Base-by-base conservation (phyloP, 2,888 invertebrate genomes). In the Heliothis peltigera region DNA sequence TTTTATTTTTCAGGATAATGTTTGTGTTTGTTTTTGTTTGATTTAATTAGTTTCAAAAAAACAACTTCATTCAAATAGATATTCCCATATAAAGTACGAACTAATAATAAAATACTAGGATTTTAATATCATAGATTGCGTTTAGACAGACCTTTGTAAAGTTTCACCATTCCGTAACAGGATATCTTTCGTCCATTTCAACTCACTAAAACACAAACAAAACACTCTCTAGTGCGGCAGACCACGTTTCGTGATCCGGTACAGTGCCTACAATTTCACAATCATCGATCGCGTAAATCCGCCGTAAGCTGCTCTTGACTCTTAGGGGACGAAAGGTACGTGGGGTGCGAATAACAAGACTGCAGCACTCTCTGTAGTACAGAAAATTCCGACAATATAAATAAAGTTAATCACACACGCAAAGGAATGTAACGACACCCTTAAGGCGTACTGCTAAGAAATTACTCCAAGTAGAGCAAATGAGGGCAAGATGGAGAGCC, bases 251-350 rank as follows among this genome's bases (percentile, higher is more conserved):
- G 65, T 67, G 81, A 82, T 81, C 75, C 74, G 70, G 55, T 76
- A 79, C 84, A 85, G 82, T 79, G 81, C 75, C 67, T 78, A 77
- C 77, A 79, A 76, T 85, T 84, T 80, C 81, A 76, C 84, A 86
- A 85, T 85, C 87, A 91, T 92, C 89, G 91, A 88, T 89, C 89
- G 83, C 83, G 84, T 85, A 90, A 92, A 91, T 87, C 90, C 86
- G 86, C 86, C 90, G 87, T 90, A 90, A 88, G 88, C 83, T 82
- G 84, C 86, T 87, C 87, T 88, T 84, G 85, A 85, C 84, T 84
- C 81, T 82, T 78, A 80, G 78, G 84, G 79, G 81, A 79, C 79
- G 79, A 70, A 83, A 82, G 80, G 75, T 76, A 71, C 60, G 76
- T 82, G 80, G 80, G 85, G 81, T 70, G 87, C 79, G 80, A 85